phyloP scores from a whole-genome alignment of 2,113 vertebrate species.

The Hemiscyllium ocellatum region DNA sequence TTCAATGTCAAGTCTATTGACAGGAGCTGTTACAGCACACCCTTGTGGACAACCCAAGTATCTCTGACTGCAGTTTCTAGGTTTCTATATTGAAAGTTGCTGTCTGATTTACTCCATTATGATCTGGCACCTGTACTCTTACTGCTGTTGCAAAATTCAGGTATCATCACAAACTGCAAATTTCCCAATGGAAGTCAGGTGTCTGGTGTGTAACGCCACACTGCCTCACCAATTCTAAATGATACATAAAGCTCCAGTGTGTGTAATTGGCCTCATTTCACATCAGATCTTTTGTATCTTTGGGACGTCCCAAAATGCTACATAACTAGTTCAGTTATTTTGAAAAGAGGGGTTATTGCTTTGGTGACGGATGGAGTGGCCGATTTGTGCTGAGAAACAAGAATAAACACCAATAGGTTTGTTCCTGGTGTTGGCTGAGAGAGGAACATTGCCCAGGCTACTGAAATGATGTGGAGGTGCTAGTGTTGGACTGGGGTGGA shows the following conservation, averaged over 20 bases:
- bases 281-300: neutral
- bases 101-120: neutral
- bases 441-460: neutral
- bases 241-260: neutral
- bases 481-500: too few species aligned
- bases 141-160: neutral
- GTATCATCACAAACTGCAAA: neutral
- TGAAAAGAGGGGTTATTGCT: neutral
- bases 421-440: neutral
- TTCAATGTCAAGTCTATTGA: neutral
- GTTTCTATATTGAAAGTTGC: neutral
- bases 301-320: neutral
- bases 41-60: neutral
- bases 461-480: neutral
- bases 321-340: neutral
- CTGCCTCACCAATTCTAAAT: neutral
- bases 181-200: neutral
- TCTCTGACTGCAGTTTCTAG: neutral
- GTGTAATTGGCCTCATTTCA: neutral
- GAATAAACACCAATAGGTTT: neutral
- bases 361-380: neutral
- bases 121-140: neutral
- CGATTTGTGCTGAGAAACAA: neutral
- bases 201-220: neutral
- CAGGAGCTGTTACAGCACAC: neutral